A percentile compares a stretch with the other conserved stretches of the same genome.
These are phyloP conservation scores for Plectropomus leopardus DNA, from an alignment of 2,113 vertebrate genomes.

Conservation along the genomic window DNA sequence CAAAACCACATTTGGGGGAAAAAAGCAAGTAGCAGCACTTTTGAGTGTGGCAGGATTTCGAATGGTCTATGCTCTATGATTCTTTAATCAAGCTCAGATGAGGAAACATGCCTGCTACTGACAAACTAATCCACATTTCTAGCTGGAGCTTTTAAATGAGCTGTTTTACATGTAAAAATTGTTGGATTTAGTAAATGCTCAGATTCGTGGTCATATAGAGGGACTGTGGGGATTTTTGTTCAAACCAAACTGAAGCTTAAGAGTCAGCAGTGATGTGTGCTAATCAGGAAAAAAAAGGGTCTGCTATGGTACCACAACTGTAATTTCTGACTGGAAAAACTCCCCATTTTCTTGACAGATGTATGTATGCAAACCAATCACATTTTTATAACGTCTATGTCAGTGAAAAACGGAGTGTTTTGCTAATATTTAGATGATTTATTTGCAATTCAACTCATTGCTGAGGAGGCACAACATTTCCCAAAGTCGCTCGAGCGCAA, in stretches of 20 bases:
- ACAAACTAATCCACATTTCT: conserved; percentile 20
- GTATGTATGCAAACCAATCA: conserved; percentile 20
- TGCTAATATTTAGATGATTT: conserved; percentile 31
- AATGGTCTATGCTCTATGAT: background rate
- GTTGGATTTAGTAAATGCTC: conserved; percentile 27
- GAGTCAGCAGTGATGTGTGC: conserved; percentile 13
- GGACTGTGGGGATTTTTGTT: conserved; percentile 33
- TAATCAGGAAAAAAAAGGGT: conserved; percentile 25
- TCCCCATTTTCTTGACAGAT: conserved; percentile 30
- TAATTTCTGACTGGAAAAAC: conserved; percentile 23
- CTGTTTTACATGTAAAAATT: conserved; percentile 21
- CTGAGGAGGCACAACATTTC: conserved; percentile 39
- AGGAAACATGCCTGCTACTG: background rate
- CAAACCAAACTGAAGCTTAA: conserved; percentile 7
- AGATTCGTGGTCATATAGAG: conserved; percentile 26
- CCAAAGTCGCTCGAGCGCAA: conserved; percentile 23
- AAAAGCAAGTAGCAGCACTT: conserved; percentile 5
- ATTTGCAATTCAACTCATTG: conserved; percentile 37
- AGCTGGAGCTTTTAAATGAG: conserved; percentile 20
- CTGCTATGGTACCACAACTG: background rate
- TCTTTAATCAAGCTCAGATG: conserved; percentile 35
- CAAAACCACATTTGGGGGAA: background rate
- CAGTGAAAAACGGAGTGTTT: conserved; percentile 20
- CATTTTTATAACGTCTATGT: conserved; percentile 24
- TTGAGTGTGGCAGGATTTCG: background rate